Base-by-base conservation (phyloP, 2,797 vertebrate genomes). In the Protosalanx chinensis region DNA sequence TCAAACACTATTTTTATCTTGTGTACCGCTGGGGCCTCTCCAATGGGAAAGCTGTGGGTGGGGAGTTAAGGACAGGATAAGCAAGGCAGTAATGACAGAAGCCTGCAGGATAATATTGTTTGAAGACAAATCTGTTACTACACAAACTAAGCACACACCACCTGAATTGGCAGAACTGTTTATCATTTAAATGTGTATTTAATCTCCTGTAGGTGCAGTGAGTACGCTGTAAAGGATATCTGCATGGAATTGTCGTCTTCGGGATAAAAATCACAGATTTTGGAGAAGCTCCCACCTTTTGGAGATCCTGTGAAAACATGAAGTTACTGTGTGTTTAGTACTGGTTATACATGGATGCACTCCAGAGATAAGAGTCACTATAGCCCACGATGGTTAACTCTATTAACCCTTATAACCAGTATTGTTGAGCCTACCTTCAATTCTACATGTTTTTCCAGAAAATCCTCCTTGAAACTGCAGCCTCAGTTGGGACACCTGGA, bases 401-500 rank as follows among this genome's bases (percentile, higher is more conserved):
- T 13, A 13, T 46, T 1, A 46, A 46, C 1, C 7, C 6, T 8
- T 37, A 37, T 51, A 13, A 51, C 18, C 51, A 56, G 51, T 16
- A n/a, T 13, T 20, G 62, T n/a, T 61, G 23, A 61, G 23, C 81
- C 77, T 91, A 98, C 98, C 98, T 93, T 96, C 89, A 77, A 98
- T 78, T 51, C 79, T 88, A 87, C 95, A 96, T 0, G 89, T 79
- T 76, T 83, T 94, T 41, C 95, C 94, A 13, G 95, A 93, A 77
- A 99, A 98, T 5, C 97, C 98, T n/a, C 97, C 98, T 79, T 99
- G 98, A 89, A 98, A 99, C 71, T 98, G 96, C 72, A 99, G 66
- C 63, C 92, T 93, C 61, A 99, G 76, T 73, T 91, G 89, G 0
- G 93, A 95, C 35, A 95, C 76, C 33, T 53, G 90, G 58, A 97